Conservation (phyloP, 2,113 vertebrate species). For the Muntiacus reevesi region DNA sequence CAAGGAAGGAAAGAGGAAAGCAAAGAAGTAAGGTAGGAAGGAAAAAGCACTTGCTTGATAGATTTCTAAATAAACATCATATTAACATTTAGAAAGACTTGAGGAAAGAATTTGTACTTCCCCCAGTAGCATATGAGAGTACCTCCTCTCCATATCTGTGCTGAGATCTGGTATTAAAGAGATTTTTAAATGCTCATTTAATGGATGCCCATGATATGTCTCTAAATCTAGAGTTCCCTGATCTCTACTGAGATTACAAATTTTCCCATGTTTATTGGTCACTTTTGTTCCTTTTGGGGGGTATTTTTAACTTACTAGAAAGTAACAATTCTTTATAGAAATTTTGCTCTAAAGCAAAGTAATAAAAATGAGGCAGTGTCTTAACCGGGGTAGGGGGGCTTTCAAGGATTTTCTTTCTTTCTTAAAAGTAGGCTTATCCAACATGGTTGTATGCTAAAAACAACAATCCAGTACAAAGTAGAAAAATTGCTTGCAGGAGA, state of each 20-base stretch:
- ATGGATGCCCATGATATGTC: background rate
- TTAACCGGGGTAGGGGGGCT: background rate
- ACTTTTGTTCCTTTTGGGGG: background rate
- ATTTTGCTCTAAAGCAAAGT: background rate
- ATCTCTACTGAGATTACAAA: background rate
- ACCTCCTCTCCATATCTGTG: background rate
- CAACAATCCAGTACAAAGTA: background rate
- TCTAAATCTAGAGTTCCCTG: background rate
- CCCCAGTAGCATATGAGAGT: background rate
- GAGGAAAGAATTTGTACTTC: background rate
- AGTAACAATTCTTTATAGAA: background rate
- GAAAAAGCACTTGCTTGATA: background rate
- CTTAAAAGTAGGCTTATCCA: background rate
- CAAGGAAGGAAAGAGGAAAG: background rate
- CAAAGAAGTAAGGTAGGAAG: background rate
- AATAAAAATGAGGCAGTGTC: background rate
- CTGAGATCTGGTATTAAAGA: background rate
- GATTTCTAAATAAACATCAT: background rate
- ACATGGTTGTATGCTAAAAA: background rate
- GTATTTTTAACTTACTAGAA: background rate
- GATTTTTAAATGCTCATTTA: background rate
- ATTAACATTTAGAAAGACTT: background rate
- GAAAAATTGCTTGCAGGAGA: background rate
- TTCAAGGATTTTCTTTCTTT: background rate
- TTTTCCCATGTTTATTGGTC: background rate